These are phyloP conservation scores for Buceros bicornis DNA, from an alignment of 2,797 vertebrate species.

Conservation along the genomic window DNA sequence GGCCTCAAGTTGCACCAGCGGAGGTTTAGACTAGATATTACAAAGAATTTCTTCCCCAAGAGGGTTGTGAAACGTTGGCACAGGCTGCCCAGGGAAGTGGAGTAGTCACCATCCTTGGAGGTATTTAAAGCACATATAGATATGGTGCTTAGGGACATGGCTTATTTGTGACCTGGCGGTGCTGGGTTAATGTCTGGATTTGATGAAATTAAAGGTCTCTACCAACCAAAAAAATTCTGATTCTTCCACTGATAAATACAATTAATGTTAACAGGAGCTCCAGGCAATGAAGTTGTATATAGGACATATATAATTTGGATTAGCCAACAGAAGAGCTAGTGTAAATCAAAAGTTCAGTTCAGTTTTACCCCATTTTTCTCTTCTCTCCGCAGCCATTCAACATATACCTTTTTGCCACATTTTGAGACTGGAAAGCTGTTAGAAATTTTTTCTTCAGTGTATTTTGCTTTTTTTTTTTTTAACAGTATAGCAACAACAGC, in stretches of 20 bases:
- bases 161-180: no score
- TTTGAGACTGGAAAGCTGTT: neutral
- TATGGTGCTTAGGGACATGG: no score
- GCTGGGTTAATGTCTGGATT: no score
- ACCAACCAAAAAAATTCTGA: no score
- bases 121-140: no score
- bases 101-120: no score
- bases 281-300: constrained; percentile 35
- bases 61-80: no score
- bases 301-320: constrained; percentile 26
- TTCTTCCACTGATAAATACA: constrained; percentile 16
- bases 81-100: no score
- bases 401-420: neutral
- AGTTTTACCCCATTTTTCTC: neutral
- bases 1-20: no score
- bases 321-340: neutral
- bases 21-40: no score
- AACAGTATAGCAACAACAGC: neutral
- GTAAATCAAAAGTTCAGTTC: neutral
- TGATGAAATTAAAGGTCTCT: no score
- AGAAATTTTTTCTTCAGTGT: neutral
- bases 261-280: constrained; percentile 22
- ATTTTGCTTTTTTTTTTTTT: neutral
- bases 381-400: neutral
- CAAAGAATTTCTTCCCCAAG: no score